Conservation (phyloP, 1,140 invertebrate species). For the Galleria mellonella region DNA sequence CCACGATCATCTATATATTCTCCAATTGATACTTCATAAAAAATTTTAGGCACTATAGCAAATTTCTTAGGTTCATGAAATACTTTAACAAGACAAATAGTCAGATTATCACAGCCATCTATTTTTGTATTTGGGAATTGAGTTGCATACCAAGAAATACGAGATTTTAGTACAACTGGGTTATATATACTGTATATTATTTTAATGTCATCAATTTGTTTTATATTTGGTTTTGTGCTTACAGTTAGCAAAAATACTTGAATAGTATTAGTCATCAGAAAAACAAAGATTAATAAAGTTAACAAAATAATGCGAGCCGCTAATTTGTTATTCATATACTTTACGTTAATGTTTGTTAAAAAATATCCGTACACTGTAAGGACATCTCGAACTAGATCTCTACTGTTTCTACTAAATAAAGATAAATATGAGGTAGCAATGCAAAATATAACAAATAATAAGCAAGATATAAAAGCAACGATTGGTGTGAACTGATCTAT, state of each 20-base stretch:
- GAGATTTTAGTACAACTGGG: not conserved
- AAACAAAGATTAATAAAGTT: slow-evolving; percentile 11
- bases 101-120: not conserved
- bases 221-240: slow-evolving; percentile 7
- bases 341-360: slow-evolving; percentile 9
- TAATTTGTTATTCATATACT: slow-evolving; percentile 1
- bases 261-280: slow-evolving; percentile 11
- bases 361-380: slow-evolving; percentile 23
- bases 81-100: not conserved
- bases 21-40: not conserved
- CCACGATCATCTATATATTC: not conserved
- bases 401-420: slow-evolving; percentile 4
- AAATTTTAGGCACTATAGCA: not conserved
- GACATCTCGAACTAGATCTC: slow-evolving; percentile 9
- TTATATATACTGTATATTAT: slow-evolving; percentile 3
- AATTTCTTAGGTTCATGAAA: not conserved
- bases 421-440: not conserved
- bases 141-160: not conserved
- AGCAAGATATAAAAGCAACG: not conserved
- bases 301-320: slow-evolving; percentile 7
- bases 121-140: not conserved
- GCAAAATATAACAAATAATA: slow-evolving; percentile 1
- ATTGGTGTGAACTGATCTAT: slow-evolving; percentile 1
- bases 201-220: slow-evolving; percentile 5
- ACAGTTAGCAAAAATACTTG: slow-evolving; percentile 13